These are phyloP conservation scores for Characodon lateralis DNA, from an alignment of 2,797 vertebrate genomes.

Conservation along the genomic window DNA sequence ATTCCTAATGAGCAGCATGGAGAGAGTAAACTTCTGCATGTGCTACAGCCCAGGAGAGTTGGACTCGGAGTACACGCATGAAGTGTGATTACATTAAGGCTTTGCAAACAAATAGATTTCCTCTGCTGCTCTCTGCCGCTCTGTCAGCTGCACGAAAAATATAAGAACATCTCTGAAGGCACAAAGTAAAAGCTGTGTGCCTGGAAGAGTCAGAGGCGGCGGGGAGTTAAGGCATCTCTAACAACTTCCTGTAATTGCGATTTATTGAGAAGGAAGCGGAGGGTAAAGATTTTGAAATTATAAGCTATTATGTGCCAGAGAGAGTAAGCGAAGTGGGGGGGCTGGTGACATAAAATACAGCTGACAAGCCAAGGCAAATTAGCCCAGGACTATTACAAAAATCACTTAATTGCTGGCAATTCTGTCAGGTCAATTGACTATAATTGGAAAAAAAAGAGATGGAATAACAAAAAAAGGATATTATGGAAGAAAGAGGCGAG, in stretches of 20 bases:
- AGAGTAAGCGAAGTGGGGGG: constrained; percentile 86
- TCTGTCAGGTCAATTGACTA: constrained; percentile 99
- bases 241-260: constrained; percentile 99
- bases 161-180: constrained; percentile 86
- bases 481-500: constrained; percentile 85
- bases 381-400: constrained; percentile 99
- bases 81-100: constrained; percentile 79
- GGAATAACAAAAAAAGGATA: constrained; percentile 81
- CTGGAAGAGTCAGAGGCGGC: constrained; percentile 23
- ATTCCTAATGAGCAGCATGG: constrained; percentile 75
- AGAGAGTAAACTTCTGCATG: constrained; percentile 71
- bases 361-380: constrained; percentile 99
- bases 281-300: constrained; percentile 99
- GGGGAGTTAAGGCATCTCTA: constrained; percentile 87
- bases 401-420: constrained; percentile 99
- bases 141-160: constrained; percentile 82
- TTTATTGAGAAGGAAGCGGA: constrained; percentile 99
- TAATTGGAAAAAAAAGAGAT: constrained; percentile 86
- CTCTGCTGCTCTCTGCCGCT: constrained; percentile 74
- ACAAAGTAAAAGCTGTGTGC: constrained; percentile 77
- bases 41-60: constrained; percentile 84
- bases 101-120: constrained; percentile 81
- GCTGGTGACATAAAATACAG: constrained; percentile 96
- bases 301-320: constrained; percentile 96
- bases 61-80: constrained; percentile 91